Conservation (phyloP, 1,140 invertebrate genomes). For the Lepidurus arcticus region DNA sequence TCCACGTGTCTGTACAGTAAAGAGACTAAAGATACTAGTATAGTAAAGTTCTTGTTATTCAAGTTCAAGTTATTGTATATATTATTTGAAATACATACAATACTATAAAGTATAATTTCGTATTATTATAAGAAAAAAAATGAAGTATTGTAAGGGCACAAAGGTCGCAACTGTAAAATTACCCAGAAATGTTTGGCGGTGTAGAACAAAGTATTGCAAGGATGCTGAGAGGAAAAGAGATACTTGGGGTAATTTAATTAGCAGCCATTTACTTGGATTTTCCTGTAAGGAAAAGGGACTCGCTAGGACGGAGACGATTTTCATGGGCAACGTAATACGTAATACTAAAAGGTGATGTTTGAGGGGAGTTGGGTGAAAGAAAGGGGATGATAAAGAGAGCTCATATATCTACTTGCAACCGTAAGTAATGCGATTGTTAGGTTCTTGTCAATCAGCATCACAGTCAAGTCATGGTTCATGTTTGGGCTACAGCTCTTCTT, state of each 20-base stretch:
- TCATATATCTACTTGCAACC: not conserved
- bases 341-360: not conserved
- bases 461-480: constrained; percentile 14
- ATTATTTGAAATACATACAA: too few species aligned
- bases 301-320: not conserved
- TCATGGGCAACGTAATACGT: not conserved
- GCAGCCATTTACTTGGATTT: not conserved
- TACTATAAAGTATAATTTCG: too few species aligned
- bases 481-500: not conserved
- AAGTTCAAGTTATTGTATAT: too few species aligned
- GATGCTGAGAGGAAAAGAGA: not conserved
- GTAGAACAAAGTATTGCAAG: not conserved
- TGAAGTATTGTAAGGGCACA: too few species aligned
- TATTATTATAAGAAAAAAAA: too few species aligned
- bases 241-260: not conserved
- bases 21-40: too few species aligned
- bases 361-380: not conserved
- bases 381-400: not conserved
- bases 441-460: constrained; percentile 21
- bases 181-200: too few species aligned
- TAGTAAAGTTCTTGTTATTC: too few species aligned
- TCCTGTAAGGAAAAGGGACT: not conserved
- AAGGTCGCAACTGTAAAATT: too few species aligned
- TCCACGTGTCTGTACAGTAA: too few species aligned
- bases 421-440: constrained; percentile 19